phyloP scores from a whole-genome alignment of 2,797 vertebrate species.

The Numenius phaeopus region DNA sequence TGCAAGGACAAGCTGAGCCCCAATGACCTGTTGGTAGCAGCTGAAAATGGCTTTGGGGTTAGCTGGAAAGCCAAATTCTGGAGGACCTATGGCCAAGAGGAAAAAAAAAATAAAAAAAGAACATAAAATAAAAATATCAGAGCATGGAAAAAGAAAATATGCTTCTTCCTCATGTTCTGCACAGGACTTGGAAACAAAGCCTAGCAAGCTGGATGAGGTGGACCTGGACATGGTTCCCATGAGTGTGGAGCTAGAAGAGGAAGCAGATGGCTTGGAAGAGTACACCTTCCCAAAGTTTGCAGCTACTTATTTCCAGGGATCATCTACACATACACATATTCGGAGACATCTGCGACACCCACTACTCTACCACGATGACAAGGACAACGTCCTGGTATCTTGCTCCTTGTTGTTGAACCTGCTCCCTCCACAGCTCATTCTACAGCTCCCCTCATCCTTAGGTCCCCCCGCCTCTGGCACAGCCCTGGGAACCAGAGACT shows the following conservation, averaged over 20 bases:
- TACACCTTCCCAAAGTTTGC: constrained; percentile 95
- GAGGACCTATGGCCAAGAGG: not conserved
- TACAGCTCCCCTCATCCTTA: not conserved
- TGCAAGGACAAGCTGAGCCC: not conserved
- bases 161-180: not conserved
- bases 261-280: constrained; percentile 84
- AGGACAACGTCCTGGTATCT: constrained; percentile 87
- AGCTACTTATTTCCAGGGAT: constrained; percentile 93
- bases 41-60: not conserved
- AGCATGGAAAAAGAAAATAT: not conserved
- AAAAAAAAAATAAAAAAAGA: not conserved
- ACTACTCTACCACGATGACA: constrained; percentile 91
- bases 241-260: constrained; percentile 80
- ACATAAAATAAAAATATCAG: not conserved
- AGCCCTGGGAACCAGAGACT: not conserved
- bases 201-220: constrained; percentile 82
- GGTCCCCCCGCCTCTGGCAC: not conserved
- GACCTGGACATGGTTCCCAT: constrained; percentile 89
- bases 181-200: constrained; percentile 85
- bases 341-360: constrained; percentile 87
- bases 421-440: not conserved
- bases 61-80: not conserved
- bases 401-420: not conserved
- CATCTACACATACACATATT: constrained; percentile 85
- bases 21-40: not conserved